Conservation (phyloP, 2,797 vertebrate species). For the Takifugu rubripes region DNA sequence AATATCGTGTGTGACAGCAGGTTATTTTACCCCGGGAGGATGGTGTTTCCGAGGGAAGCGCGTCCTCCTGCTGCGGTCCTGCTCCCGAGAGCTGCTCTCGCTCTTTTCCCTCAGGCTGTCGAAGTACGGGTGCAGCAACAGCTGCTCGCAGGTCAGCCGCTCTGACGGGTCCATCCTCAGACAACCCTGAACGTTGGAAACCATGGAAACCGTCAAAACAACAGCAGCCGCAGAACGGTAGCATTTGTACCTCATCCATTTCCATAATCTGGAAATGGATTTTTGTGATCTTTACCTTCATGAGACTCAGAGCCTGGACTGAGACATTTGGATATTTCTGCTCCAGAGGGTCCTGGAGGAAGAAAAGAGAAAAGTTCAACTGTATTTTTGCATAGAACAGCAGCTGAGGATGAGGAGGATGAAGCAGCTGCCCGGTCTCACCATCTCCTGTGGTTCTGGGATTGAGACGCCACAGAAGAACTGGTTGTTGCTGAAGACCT, state of each 20-base stretch:
- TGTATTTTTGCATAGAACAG: background rate
- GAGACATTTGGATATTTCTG: conserved; percentile 86
- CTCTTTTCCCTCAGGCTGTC: conserved; percentile 79
- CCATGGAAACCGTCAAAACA: background rate
- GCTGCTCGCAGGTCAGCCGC: conserved; percentile 86
- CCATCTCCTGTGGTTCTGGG: conserved; percentile 88
- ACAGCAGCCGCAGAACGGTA: too few relatives aligned
- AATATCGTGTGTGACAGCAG: too few relatives aligned
- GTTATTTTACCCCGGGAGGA: conserved; percentile 78
- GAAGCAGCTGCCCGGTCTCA: conserved; percentile 58
- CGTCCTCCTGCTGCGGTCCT: conserved; percentile 72
- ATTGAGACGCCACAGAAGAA: conserved; percentile 95
- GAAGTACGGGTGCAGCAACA: conserved; percentile 88
- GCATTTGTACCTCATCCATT: too few relatives aligned
- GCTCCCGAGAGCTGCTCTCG: conserved; percentile 67
- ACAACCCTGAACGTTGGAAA: conserved; percentile 74
- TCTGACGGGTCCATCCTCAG: conserved; percentile 88
- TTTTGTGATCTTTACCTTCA: conserved; percentile 80
- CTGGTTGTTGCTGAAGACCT: conserved; percentile 93
- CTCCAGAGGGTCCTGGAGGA: conserved; percentile 86
- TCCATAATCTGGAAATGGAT: too few relatives aligned
- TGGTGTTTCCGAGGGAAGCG: conserved; percentile 77
- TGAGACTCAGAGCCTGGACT: conserved; percentile 80
- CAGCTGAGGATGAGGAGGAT: too few relatives aligned
- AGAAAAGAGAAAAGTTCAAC: conserved; percentile 14